These are phyloP conservation scores for Ascidia mentula DNA, from an alignment of 23 tunicate genomes.

Conservation along the genomic window DNA sequence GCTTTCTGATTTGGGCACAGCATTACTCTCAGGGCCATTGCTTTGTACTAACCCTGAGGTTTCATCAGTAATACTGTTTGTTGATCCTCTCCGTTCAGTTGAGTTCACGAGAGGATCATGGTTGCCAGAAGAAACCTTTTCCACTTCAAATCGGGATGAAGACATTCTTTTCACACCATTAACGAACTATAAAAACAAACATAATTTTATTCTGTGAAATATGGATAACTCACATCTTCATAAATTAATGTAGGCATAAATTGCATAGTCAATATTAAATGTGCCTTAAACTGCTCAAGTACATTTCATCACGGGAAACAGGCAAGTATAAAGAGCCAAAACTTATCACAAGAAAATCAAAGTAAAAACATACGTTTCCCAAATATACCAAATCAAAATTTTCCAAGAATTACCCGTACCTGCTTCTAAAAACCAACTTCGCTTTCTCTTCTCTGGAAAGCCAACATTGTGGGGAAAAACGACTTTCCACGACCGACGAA, in stretches of 20 bases:
- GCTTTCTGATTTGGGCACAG: neutral
- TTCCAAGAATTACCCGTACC: no score
- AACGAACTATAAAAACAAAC: neutral
- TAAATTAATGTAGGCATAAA: neutral
- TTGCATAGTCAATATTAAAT: neutral
- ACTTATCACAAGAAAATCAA: neutral
- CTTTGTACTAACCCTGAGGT: slow-evolving; percentile 4
- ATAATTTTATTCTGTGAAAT: neutral
- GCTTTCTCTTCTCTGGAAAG: no score
- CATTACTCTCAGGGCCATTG: neutral
- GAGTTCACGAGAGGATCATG: neutral
- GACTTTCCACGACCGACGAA: no score
- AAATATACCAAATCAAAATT: no score
- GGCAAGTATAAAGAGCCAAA: neutral
- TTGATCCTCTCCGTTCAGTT: neutral
- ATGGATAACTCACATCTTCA: neutral
- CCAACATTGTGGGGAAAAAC: no score
- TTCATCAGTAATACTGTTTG: slow-evolving; percentile 6
- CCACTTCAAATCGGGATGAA: slow-evolving; percentile 65
- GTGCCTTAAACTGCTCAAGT: neutral
- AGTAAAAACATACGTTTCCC: no score
- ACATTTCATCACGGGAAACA: neutral
- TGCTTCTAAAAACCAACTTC: no score
- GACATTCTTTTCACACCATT: slow-evolving; percentile 36
- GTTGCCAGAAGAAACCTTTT: slow-evolving; percentile 15